Conservation (phyloP, 2,797 vertebrate species). For the Pseudocheirus occidentalis region DNA sequence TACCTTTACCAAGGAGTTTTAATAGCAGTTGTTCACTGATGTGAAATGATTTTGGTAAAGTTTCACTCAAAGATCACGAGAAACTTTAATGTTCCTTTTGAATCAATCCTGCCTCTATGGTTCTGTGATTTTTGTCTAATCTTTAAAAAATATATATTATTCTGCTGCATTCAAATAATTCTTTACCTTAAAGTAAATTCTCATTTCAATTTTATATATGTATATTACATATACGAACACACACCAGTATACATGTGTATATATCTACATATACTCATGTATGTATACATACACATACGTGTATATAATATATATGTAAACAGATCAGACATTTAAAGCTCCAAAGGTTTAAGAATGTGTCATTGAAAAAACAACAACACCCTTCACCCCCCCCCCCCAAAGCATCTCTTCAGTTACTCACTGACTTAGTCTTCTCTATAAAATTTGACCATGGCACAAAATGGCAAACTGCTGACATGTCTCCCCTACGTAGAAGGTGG, state of each 20-base stretch:
- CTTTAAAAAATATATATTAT: neutral
- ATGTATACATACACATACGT: no score
- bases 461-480: constrained; percentile 55
- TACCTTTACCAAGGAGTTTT: constrained; percentile 2
- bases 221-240: no score
- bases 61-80: neutral
- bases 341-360: constrained; percentile 37
- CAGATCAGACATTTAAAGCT: constrained; percentile 3
- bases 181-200: constrained; percentile 12
- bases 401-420: constrained; percentile 45
- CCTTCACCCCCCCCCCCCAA: neutral
- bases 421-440: constrained; percentile 51
- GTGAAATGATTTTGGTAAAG: neutral
- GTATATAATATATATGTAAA: neutral
- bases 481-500: constrained; percentile 34
- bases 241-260: no score
- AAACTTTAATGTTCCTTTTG: neutral
- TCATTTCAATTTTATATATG: constrained; percentile 13
- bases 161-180: neutral
- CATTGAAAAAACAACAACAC: constrained; percentile 31
- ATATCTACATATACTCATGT: no score
- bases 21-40: constrained; percentile 3
- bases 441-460: constrained; percentile 25
- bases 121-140: constrained; percentile 13
- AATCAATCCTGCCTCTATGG: neutral